Evolutionary conservation across 2,113 vertebrate genomes (phyloP).

Genomic region (Bos indicus): DNA sequence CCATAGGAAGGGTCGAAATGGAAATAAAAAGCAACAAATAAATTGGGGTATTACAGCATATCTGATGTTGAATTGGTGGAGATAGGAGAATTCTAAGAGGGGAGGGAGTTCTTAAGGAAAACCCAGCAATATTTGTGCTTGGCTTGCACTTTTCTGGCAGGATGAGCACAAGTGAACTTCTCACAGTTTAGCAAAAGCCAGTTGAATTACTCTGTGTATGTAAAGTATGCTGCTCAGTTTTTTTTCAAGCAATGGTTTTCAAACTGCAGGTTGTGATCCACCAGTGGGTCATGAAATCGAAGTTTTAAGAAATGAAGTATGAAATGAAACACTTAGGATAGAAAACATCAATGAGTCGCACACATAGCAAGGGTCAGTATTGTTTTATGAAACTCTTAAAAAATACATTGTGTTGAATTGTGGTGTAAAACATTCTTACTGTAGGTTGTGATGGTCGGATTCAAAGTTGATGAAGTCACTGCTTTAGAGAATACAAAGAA

Average conservation of each 20-base stretch:
- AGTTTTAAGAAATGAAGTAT: conserved; percentile 8
- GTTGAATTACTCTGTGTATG: not conserved
- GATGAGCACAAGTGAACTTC: not conserved
- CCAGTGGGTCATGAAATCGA: not conserved
- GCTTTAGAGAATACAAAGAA: not conserved
- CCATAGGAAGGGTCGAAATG: not conserved
- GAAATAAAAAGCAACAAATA: not conserved
- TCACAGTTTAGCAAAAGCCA: not conserved
- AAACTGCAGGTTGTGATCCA: not conserved
- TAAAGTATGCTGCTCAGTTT: not conserved
- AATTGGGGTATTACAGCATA: not conserved
- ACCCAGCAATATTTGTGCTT: not conserved
- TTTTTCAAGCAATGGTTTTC: not conserved
- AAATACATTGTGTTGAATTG: not conserved
- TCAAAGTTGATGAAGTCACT: not conserved
- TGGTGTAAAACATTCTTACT: not conserved
- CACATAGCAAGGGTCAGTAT: not conserved
- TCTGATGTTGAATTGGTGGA: not conserved
- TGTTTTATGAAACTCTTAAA: not conserved
- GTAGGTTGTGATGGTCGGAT: not conserved
- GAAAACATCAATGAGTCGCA: not conserved
- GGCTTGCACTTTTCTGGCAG: not conserved
- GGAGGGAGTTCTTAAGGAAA: not conserved
- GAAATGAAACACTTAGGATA: not conserved
- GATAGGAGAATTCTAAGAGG: not conserved